Evolutionary conservation across 2,888 invertebrate species (phyloP).

Genomic region (Hirtodrosophila histrioides): DNA sequence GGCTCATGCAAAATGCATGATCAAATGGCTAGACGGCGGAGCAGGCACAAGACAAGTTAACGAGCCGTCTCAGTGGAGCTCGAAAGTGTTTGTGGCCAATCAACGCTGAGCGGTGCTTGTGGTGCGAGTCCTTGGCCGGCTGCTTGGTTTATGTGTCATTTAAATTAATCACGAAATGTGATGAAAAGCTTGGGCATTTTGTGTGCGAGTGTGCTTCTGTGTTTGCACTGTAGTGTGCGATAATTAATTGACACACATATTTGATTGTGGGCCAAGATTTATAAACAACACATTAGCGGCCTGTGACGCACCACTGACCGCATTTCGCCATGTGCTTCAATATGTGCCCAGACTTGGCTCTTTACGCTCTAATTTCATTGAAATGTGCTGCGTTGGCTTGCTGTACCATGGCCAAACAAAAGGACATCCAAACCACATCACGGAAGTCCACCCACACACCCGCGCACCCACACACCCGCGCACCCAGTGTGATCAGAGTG

Average conservation of each 20-base stretch:
- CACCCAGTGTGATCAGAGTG: background rate
- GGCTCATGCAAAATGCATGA: conserved; percentile 75
- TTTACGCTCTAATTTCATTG: conserved; percentile 59
- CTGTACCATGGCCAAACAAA: conserved; percentile 28
- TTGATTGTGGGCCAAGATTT: conserved; percentile 68
- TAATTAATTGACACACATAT: conserved; percentile 72
- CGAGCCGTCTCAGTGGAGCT: conserved; percentile 68
- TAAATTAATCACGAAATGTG: conserved; percentile 75
- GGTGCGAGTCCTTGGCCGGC: conserved; percentile 25
- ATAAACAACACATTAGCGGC: conserved; percentile 56
- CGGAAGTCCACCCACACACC: conserved; percentile 55
- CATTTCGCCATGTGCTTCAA: conserved; percentile 47
- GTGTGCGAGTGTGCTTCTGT: conserved; percentile 25
- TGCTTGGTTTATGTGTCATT: conserved; percentile 63
- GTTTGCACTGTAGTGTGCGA: conserved; percentile 20
- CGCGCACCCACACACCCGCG: too few relatives aligned
- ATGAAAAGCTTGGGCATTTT: conserved; percentile 58
- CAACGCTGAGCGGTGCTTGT: conserved; percentile 44
- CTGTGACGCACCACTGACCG: conserved; percentile 43
- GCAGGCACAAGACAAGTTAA: conserved; percentile 58
- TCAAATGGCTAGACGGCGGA: conserved; percentile 52
- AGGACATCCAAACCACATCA: conserved; percentile 34
- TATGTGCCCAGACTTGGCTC: conserved; percentile 47
- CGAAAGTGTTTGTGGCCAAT: conserved; percentile 71
- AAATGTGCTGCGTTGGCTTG: conserved; percentile 44